A percentile compares a stretch with the other conserved stretches of the same genome.
Conservation (phyloP, 2,113 vertebrate genomes). For the Chaetorhynchus papuensis region DNA sequence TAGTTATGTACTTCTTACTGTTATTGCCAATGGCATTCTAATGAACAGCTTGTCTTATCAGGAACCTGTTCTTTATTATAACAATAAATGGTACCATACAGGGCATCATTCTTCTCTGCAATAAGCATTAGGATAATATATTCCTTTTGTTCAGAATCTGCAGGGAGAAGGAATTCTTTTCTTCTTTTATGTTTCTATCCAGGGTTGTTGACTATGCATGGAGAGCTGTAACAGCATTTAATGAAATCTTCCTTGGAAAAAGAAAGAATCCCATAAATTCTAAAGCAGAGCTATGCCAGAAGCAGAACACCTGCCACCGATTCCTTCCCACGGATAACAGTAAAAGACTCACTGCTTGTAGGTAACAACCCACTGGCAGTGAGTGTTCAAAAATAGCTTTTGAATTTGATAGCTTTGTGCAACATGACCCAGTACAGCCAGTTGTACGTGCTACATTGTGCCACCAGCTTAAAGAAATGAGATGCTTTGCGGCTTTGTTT, state of each 20-base stretch:
- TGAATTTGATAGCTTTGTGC: background rate
- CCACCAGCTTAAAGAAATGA: background rate
- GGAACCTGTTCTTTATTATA: background rate
- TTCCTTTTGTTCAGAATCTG: background rate
- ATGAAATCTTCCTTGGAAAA: slow-evolving; percentile 19
- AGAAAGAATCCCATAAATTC: slow-evolving; percentile 19
- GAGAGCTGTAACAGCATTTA: slow-evolving; percentile 6
- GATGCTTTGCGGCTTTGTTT: background rate
- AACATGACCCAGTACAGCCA: background rate
- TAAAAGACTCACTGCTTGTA: slow-evolving; percentile 10
- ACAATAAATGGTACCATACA: background rate
- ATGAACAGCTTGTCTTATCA: slow-evolving; percentile 40
- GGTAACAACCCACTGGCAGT: background rate
- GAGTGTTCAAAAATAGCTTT: slow-evolving; percentile 12
- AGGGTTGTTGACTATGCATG: background rate
- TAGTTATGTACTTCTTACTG: background rate
- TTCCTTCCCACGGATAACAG: background rate
- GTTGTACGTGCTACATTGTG: background rate
- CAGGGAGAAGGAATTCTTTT: background rate
- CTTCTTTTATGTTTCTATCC: background rate
- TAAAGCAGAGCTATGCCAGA: slow-evolving; percentile 16
- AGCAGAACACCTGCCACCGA: slow-evolving; percentile 42
- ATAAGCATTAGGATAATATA: slow-evolving; percentile 14
- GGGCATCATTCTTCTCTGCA: background rate
- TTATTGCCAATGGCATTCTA: slow-evolving; percentile 10